Base-by-base conservation (phyloP, 2,888 invertebrate species). In the Drosophila fungiperda region DNA sequence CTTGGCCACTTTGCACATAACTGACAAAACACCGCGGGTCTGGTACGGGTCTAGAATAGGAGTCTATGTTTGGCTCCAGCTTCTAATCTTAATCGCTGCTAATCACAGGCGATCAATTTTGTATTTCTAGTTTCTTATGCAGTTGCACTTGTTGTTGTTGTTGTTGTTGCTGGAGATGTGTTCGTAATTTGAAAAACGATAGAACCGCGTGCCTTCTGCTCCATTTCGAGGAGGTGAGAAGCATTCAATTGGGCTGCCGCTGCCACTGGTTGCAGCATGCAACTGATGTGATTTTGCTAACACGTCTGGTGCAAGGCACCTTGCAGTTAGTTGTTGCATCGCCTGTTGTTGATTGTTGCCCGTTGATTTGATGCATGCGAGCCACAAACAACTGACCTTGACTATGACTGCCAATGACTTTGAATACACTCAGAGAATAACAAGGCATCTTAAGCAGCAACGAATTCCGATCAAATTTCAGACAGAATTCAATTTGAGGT, bases 21-120 rank as follows among this genome's bases (percentile, higher is more conserved):
- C 85, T 85, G 85, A 87, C 87, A 85, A 85, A 85, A 82, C 85
- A 85, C 89, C 85, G 89, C 85, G 84, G 85, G 85, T 89, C 82
- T 73, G 65, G 71, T 78, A 66, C 65, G 76, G 66, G 68, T 83
- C 70, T 68, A 55, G 52, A 38, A 55, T 38, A 26, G 38, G 54
- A 40, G 54, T 55, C 36, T 23, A 35, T 32, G 75, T 59, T 62
- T 68, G 66, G 65, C 60, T 82, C 61, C 73, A 72, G 75, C 73
- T 78, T 78, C 85, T 86, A 86, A 86, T 86, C 85, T 89, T 86
- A 86, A 86, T 86, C 85, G 85, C 87, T 84, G 78, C 85, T 86
- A 86, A 86, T 86, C 85, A 89, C 88, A 89, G 80, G 78, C 85
- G 87, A 89, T 86, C 89, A 87, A 86, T 86, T 85, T 83, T 79